Conservation (phyloP, 2,113 vertebrate species). For the Mobula hypostoma region DNA sequence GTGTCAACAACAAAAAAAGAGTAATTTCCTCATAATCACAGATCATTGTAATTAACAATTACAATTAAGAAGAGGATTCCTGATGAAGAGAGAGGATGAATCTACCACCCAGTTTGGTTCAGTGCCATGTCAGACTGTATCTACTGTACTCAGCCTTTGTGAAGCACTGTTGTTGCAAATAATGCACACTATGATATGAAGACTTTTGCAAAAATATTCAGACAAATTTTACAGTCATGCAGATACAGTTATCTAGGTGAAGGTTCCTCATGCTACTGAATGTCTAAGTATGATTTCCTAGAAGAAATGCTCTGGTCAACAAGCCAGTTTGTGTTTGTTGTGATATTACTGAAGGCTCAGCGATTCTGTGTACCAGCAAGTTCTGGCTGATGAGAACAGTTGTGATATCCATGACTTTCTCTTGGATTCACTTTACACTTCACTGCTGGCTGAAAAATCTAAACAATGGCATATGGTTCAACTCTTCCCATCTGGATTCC, state of each 20-base stretch:
- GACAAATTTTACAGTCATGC: neutral
- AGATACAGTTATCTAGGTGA: neutral
- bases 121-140: neutral
- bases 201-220: neutral
- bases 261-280: neutral
- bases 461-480: conserved; percentile 47
- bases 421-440: neutral
- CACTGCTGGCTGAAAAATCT: neutral
- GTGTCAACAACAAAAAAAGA: neutral
- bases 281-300: neutral
- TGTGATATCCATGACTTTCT: neutral
- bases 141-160: neutral
- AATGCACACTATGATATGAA: neutral
- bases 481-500: conserved; percentile 56
- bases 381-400: neutral
- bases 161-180: neutral
- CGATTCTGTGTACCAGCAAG: neutral
- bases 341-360: neutral
- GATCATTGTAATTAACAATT: neutral
- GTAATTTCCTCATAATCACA: neutral
- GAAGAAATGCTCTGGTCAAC: neutral
- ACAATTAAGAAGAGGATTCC: neutral
- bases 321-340: neutral
- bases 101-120: neutral
- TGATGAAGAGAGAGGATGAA: neutral